phyloP scores from a whole-genome alignment of 2,797 vertebrate species.

The Lithobates sylvaticus region DNA sequence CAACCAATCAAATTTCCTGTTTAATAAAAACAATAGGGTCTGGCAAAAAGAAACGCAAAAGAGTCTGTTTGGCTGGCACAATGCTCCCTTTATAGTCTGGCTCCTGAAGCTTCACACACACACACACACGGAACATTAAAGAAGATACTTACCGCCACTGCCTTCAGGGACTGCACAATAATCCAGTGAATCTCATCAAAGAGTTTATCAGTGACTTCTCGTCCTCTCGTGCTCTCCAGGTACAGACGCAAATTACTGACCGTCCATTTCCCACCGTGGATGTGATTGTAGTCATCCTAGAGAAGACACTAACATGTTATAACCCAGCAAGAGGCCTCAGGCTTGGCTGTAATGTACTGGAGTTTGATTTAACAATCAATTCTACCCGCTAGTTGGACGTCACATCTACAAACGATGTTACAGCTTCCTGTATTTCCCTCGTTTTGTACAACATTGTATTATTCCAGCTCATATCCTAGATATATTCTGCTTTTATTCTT shows the following conservation, averaged over 20 bases:
- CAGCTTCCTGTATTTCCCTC: no score
- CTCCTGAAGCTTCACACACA: no score
- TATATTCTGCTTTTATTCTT: no score
- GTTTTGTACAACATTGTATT: no score
- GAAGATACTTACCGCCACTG: conserved; percentile 87
- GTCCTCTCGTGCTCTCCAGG: conserved; percentile 95
- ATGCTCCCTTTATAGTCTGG: no score
- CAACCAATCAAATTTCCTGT: no score
- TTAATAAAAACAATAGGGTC: no score
- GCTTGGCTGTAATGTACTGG: not conserved
- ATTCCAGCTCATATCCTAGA: no score
- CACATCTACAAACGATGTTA: no score
- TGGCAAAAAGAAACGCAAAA: no score
- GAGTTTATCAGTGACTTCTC: conserved; percentile 90
- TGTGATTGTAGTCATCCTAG: conserved; percentile 98
- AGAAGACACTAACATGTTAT: not conserved
- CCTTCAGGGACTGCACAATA: conserved; percentile 95
- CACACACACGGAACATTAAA: not conserved
- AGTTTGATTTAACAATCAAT: not conserved
- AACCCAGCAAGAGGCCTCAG: conserved; percentile 4
- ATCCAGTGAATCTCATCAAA: conserved; percentile 99
- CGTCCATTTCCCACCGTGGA: conserved; percentile 98
- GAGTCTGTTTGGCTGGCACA: no score
- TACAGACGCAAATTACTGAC: conserved; percentile 94
- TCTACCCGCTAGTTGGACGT: not conserved